Evolutionary conservation across 2,113 vertebrate genomes (phyloP), one percentile per base, ranked within the genome.

Genomic region (Manacus vitellinus): DNA sequence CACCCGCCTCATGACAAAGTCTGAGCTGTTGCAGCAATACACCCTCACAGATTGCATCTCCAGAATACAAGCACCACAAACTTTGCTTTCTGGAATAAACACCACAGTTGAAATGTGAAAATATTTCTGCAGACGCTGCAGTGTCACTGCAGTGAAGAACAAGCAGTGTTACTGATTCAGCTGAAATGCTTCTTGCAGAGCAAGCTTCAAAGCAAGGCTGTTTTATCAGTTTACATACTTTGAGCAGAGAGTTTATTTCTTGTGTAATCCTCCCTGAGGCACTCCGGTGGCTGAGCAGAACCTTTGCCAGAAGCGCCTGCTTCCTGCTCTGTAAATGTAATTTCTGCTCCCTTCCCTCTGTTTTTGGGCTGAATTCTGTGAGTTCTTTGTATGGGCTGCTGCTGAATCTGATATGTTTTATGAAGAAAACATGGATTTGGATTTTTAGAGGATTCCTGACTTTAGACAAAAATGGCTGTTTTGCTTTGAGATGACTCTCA

Each of bases 221-320:
- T 90, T 97, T 97, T 97, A 96, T 96, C 97, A 92, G 95, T 97
- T 97, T 96, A 96, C 92, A 95, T 96, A 91, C 93, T 97, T 94
- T 83, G 91, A 85, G 35, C 61, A 14, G 22, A 58, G 75, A 77
- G 95, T 96, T 97, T 95, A 89, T 94, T 95, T 90, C 91, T 88
- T 89, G 82, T 30, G 6, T 96, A 97, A 96, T 96, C 95, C 92
- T 95, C 87, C 92, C 92, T 6, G 15, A 92, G 96, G 85, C 19
- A 0, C 65, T 89, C 41, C n/a, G 8, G 88, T 93, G 93, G 62
- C 61, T 88, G 88, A 95, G 76, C 79, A 96, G 86, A 95, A 43
- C 74, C 28, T 5, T 30, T 91, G 55, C 85, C 72, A 94, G 92
- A 78, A 96, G 70, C 0, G 1, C 72, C 94, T 87, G 79, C 87